Percentiles rank a stretch among this genome's conserved stretches.
These are phyloP conservation scores for Alcedo quadribrachys DNA, from an alignment of 2,797 vertebrate genomes.

Conservation along the genomic window DNA sequence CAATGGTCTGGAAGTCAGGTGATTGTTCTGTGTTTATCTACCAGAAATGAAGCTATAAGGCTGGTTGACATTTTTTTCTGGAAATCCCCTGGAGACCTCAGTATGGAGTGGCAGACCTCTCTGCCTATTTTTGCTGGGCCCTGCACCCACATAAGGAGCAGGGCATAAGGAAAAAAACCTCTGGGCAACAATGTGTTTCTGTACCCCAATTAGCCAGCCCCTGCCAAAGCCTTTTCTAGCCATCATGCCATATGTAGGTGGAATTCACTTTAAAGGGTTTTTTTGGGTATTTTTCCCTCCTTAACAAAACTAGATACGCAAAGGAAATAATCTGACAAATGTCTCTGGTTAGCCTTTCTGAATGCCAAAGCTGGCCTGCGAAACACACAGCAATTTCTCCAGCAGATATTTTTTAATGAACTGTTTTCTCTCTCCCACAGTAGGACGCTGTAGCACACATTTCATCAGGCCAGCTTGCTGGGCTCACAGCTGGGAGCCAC, in stretches of 20 bases:
- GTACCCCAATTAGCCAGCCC: not conserved
- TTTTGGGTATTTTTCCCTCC: not conserved
- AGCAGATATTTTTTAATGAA: not conserved
- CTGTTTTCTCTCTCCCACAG: not conserved
- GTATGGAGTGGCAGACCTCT: not conserved
- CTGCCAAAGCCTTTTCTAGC: not conserved
- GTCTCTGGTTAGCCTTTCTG: not conserved
- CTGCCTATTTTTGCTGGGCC: not conserved
- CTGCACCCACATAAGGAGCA: rapidly evolving
- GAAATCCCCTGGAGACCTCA: not conserved
- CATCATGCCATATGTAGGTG: not conserved
- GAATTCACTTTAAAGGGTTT: not conserved
- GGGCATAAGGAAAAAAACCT: not conserved
- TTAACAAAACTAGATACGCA: not conserved
- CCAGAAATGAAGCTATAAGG: not conserved
- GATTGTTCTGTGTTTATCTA: constrained; percentile 3
- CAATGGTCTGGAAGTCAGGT: not conserved
- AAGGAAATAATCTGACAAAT: not conserved
- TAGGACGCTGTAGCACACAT: not conserved
- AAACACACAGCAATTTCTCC: not conserved
- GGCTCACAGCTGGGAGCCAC: not conserved
- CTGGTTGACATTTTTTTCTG: not conserved
- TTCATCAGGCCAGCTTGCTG: not conserved
- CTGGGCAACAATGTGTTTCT: not conserved
- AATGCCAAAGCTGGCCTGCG: not conserved